A percentile compares a stretch with the other conserved stretches of the same genome.
phyloP scores from a whole-genome alignment of 1,140 invertebrate genomes.

The Pseudomyrmex gracilis region DNA sequence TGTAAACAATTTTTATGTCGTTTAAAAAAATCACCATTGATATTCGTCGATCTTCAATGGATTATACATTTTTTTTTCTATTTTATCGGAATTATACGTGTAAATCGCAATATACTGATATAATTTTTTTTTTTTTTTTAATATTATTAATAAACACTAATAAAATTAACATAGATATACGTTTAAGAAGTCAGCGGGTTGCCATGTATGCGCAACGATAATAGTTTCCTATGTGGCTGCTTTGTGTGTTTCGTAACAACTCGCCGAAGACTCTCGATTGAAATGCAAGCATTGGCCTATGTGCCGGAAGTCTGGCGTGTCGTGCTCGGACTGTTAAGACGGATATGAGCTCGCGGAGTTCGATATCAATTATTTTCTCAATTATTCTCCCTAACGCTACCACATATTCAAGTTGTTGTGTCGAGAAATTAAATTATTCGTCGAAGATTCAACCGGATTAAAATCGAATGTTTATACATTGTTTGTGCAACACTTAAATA shows the following conservation, averaged over 20 bases:
- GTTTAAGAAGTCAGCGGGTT: neutral
- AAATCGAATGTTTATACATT: neutral
- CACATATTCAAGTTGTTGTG: conserved; percentile 23
- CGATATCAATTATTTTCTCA: conserved; percentile 55
- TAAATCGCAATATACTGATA: too few relatives aligned
- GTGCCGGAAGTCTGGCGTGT: conserved; percentile 71
- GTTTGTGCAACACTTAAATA: too few relatives aligned
- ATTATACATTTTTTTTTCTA: conserved; percentile 3
- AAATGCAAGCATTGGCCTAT: conserved; percentile 71
- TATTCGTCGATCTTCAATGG: neutral
- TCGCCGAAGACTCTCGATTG: conserved; percentile 45
- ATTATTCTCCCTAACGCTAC: conserved; percentile 64
- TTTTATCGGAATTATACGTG: neutral
- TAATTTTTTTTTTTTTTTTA: too few relatives aligned
- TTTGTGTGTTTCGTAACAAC: conserved; percentile 64
- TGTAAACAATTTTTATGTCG: neutral
- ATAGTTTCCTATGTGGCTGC: conserved; percentile 47
- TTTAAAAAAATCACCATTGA: neutral
- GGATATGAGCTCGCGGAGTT: conserved; percentile 61
- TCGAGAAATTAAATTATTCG: neutral
- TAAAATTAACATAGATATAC: too few relatives aligned
- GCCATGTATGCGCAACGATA: conserved; percentile 27
- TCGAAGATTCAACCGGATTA: neutral
- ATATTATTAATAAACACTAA: too few relatives aligned
- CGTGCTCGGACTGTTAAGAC: conserved; percentile 68